These are phyloP conservation scores for Dynastes grantii DNA, from an alignment of 2,888 invertebrate species.

Conservation along the genomic window DNA sequence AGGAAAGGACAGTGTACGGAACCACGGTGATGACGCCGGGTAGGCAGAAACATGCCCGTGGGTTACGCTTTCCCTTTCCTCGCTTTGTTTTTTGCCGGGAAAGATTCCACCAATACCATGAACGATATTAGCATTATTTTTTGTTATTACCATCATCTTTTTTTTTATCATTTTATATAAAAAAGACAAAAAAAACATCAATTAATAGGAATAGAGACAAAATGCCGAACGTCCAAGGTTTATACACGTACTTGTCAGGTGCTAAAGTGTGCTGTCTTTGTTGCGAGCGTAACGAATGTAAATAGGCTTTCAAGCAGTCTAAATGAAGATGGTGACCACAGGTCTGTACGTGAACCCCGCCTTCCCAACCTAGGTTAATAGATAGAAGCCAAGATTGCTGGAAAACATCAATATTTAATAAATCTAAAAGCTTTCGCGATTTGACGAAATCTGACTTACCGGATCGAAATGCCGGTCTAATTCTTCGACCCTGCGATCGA, in stretches of 20 bases:
- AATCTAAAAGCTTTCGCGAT: background rate
- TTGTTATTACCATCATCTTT: too few relatives aligned
- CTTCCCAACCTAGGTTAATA: conserved; percentile 89
- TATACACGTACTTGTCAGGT: conserved; percentile 74
- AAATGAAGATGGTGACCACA: conserved; percentile 98
- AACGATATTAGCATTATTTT: too few relatives aligned
- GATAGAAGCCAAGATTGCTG: conserved; percentile 85
- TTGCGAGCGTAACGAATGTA: conserved; percentile 86
- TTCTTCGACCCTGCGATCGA: conserved; percentile 84
- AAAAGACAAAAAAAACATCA: too few relatives aligned
- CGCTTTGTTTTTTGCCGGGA: too few relatives aligned
- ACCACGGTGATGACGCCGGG: too few relatives aligned
- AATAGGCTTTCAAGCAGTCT: conserved; percentile 93
- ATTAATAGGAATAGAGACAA: too few relatives aligned
- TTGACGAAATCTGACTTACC: conserved; percentile 68
- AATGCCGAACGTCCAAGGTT: too few relatives aligned
- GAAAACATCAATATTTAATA: conserved; percentile 53
- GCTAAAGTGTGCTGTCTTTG: conserved; percentile 84
- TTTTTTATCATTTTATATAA: too few relatives aligned
- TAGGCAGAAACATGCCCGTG: too few relatives aligned
- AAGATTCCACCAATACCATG: too few relatives aligned
- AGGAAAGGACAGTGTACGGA: too few relatives aligned
- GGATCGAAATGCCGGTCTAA: conserved; percentile 84
- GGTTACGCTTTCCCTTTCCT: too few relatives aligned
- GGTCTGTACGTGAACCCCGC: conserved; percentile 94